Conservation (phyloP, 2,113 vertebrate genomes). For the Piaya cayana region DNA sequence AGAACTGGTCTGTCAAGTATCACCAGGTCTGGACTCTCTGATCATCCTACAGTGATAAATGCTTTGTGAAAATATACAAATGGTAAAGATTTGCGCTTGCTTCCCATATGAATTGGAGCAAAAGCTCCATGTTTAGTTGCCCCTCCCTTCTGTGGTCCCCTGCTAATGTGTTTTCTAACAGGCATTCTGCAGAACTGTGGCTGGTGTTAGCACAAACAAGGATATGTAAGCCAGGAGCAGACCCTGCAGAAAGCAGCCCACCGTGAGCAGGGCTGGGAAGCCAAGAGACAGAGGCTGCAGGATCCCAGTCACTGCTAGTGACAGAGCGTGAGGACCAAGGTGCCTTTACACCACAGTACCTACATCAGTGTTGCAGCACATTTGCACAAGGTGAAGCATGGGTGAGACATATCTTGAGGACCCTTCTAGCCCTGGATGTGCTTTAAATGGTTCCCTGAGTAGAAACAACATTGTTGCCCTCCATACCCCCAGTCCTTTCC, state of each 20-base stretch:
- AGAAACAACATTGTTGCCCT: background rate
- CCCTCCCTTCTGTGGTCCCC: background rate
- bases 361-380: accelerated
- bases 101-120: background rate
- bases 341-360: background rate
- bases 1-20: background rate
- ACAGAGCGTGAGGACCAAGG: background rate
- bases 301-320: background rate
- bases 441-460: background rate
- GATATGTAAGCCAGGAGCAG: background rate
- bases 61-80: background rate
- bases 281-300: background rate
- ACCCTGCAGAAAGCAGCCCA: background rate
- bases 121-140: background rate
- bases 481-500: background rate
- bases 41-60: background rate
- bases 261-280: background rate
- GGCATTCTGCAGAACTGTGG: background rate
- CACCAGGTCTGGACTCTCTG: background rate
- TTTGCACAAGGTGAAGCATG: background rate
- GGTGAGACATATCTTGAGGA: background rate
- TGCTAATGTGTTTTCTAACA: background rate
- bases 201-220: background rate
- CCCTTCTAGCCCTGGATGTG: background rate
- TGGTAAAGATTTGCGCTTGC: background rate